These are phyloP conservation scores for Dasypolia templi DNA, from an alignment of 2,888 invertebrate species.

Conservation along the genomic window DNA sequence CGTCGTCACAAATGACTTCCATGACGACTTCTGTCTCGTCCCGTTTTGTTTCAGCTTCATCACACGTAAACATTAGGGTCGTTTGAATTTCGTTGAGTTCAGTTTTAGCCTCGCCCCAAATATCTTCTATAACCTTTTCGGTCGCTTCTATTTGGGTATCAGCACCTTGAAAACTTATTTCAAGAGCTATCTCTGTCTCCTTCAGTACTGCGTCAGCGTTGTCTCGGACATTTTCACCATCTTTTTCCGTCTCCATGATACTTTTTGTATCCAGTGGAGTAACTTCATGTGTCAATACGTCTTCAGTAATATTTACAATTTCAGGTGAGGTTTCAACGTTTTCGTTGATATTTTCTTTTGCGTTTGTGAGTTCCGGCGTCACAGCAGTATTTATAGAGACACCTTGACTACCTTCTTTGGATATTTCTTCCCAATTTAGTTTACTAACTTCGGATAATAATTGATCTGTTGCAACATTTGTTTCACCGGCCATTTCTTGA, in stretches of 20 bases:
- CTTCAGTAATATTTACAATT: slow-evolving; percentile 7
- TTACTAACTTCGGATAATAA: neutral
- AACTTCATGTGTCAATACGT: neutral
- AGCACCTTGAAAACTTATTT: neutral
- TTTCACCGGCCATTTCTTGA: neutral
- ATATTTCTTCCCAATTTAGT: neutral
- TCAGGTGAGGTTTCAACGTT: neutral
- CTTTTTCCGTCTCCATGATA: neutral
- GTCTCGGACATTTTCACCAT: neutral
- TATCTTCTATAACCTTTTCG: neutral
- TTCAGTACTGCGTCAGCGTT: neutral
- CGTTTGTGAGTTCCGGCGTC: neutral
- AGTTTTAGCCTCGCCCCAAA: neutral
- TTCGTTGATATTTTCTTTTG: neutral
- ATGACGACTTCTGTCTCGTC: neutral
- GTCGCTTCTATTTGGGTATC: neutral
- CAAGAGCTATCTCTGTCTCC: neutral
- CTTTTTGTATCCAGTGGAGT: neutral
- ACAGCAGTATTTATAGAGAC: neutral
- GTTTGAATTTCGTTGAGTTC: neutral
- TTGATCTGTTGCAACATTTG: slow-evolving; percentile 12
- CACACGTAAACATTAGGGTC: neutral
- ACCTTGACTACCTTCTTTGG: neutral
- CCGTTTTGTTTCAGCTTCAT: neutral
- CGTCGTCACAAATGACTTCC: slow-evolving; percentile 1